Base-by-base conservation (phyloP, 2,113 vertebrate genomes). In the Craseonycteris thonglongyai region DNA sequence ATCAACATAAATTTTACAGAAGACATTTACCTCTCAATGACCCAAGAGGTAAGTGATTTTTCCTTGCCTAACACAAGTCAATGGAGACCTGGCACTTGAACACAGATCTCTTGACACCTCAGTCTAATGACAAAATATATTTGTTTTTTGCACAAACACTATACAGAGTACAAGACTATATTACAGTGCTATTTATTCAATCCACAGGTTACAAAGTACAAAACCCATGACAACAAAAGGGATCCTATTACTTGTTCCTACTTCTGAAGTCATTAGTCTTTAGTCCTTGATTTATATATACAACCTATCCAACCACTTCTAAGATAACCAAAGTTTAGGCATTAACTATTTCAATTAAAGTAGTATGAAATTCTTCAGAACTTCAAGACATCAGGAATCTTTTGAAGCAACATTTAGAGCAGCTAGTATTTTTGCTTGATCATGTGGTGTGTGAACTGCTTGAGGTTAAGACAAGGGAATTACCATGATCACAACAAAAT, bases 401-500 rank as follows among this genome's bases (percentile, higher is more conserved):
- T 94, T 88, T 84, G 42, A 81, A 51, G 51, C 68, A 85, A 83
- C n/a, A 74, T 42, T 80, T 54, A 78, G 5, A 91, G 38, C 12
- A 47, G 72, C 54, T 24, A 38, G 13, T 95, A 66, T 38, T 93
- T 81, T 94, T 38, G 51, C 65, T 76, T 79, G 18, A 38, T 90
- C 47, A 30, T 49, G 9, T 61, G 33, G 5, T 81, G 3, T 59
- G 81, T 84, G 45, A 85, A 83, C 24, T 33, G 1, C 72, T 51
- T 65, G 40, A 74, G 66, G 42, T 90, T 58, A 90, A 96, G 63
- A 22, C 30, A 63, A 66, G 13, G 22, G 18, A 88, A 83, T 88
- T 92, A 65, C 81, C 90, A 92, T 45, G 61, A 78, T 91, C 18
- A 63, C 33, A 84, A 93, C 61, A 83, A 91, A 94, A 42, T 81